Percentiles rank a stretch among this genome's conserved stretches.
These are phyloP conservation scores for Pelobates cultripes DNA, from an alignment of 2,797 vertebrate genomes.

Conservation along the genomic window DNA sequence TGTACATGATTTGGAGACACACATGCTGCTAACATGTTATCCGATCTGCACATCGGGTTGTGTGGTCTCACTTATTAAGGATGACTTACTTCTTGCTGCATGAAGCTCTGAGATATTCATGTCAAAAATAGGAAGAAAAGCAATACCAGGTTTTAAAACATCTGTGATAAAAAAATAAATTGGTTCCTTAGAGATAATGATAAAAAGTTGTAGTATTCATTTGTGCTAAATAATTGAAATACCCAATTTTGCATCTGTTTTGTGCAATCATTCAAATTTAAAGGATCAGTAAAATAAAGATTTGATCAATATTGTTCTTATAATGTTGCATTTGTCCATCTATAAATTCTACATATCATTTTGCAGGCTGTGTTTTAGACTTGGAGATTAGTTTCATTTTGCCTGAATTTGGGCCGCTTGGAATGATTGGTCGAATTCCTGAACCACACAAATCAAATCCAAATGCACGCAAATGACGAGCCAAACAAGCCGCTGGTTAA, in stretches of 20 bases:
- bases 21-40: slow-evolving; percentile 31
- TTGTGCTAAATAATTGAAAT: not conserved
- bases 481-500: too few species aligned
- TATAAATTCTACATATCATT: too few species aligned
- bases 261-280: not conserved
- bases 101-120: slow-evolving; percentile 32
- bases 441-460: too few species aligned
- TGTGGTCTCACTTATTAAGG: slow-evolving; percentile 20
- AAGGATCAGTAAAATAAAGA: not conserved
- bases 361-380: too few species aligned
- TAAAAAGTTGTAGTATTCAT: slow-evolving; percentile 8
- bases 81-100: slow-evolving; percentile 3
- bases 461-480: too few species aligned
- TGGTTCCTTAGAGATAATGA: slow-evolving; percentile 1
- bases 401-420: too few species aligned
- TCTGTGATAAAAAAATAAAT: slow-evolving; percentile 2
- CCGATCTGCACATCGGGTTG: slow-evolving; percentile 9
- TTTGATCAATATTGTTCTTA: too few species aligned
- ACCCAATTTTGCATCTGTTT: slow-evolving; percentile 1
- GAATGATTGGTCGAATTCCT: too few species aligned
- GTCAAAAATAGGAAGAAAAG: not conserved
- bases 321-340: too few species aligned
- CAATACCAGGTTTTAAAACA: slow-evolving; percentile 25
- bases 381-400: too few species aligned
- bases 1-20: slow-evolving; percentile 10